Evolutionary conservation across 2,888 invertebrate genomes (phyloP).

Genomic region (Morpho achilles): DNA sequence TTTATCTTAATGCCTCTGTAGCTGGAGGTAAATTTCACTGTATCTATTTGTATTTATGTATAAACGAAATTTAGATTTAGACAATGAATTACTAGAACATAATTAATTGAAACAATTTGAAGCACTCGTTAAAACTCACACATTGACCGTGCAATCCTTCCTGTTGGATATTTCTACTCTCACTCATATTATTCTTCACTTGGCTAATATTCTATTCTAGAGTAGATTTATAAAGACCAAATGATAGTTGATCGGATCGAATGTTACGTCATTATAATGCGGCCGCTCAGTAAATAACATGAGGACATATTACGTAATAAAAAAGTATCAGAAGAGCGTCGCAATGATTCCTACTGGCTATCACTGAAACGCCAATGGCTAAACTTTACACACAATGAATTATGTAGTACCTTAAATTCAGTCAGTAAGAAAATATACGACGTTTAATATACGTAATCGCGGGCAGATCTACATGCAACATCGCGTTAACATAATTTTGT

Average conservation of each 20-base stretch:
- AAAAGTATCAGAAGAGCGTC: too few species aligned
- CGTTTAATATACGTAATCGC: conserved; percentile 3
- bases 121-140: conserved; percentile 79
- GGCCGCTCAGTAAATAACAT: conserved; percentile 9
- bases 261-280: conserved; percentile 40
- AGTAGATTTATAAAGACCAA: conserved; percentile 71
- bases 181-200: conserved; percentile 63
- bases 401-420: too few species aligned
- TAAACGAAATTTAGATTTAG: conserved; percentile 71
- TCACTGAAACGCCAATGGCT: too few species aligned
- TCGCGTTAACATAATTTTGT: conserved; percentile 27
- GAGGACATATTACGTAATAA: too few species aligned
- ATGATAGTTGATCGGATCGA: conserved; percentile 59
- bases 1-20: conserved; percentile 20
- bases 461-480: conserved; percentile 21
- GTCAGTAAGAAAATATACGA: too few species aligned
- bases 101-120: conserved; percentile 73
- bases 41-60: conserved; percentile 60
- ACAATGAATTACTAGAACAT: conserved; percentile 75
- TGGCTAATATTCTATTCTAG: conserved; percentile 63
- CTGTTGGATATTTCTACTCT: conserved; percentile 64
- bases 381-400: too few species aligned
- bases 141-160: conserved; percentile 73
- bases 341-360: too few species aligned
- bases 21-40: conserved; percentile 37